phyloP scores from a whole-genome alignment of 1,140 invertebrate genomes.

The Anagrus nilaparvatae region DNA sequence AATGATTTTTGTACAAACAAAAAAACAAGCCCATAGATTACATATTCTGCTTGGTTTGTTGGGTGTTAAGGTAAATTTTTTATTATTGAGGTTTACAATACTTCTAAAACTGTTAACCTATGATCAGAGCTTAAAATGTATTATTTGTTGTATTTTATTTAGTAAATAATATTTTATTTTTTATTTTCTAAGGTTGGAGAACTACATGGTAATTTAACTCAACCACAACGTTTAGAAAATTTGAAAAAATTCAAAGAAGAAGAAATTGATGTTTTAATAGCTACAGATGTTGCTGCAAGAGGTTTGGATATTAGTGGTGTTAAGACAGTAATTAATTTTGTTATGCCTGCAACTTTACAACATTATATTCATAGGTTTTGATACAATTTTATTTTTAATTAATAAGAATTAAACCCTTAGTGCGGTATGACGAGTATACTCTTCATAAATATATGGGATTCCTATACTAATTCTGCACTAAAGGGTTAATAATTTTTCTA shows the following conservation, averaged over 20 bases:
- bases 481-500: not conserved
- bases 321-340: conserved; percentile 94
- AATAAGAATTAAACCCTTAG: not conserved
- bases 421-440: not conserved
- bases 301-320: conserved; percentile 95
- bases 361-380: conserved; percentile 93
- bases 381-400: conserved; percentile 20
- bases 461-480: not conserved
- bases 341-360: conserved; percentile 85
- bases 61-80: conserved; percentile 54
- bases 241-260: conserved; percentile 84
- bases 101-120: too few relatives aligned
- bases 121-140: too few relatives aligned
- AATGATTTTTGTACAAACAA: conserved; percentile 95
- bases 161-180: conserved; percentile 7
- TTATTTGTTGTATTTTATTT: not conserved
- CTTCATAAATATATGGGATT: not conserved
- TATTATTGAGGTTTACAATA: not conserved
- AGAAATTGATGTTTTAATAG: conserved; percentile 82
- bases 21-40: conserved; percentile 84
- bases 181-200: conserved; percentile 60
- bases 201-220: conserved; percentile 90
- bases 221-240: conserved; percentile 81
- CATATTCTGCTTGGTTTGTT: conserved; percentile 85
- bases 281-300: conserved; percentile 93